These are phyloP conservation scores for Dolichopus griseipennis DNA, from an alignment of 2,888 invertebrate genomes.

Conservation along the genomic window DNA sequence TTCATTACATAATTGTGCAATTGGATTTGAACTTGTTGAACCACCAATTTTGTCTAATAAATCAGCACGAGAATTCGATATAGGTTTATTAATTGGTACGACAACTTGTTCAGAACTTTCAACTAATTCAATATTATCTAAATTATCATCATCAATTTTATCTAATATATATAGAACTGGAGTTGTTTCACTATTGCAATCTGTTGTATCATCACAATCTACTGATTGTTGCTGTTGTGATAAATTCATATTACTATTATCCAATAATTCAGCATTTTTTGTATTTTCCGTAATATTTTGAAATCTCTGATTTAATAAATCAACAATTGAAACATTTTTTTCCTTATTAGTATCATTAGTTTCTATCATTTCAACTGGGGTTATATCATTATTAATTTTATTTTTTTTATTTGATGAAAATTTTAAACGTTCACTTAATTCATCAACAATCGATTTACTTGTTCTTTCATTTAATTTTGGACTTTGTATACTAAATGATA, in stretches of 20 bases:
- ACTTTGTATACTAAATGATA: slow-evolving; percentile 14
- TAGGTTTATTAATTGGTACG: slow-evolving; percentile 7
- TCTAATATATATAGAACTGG: slow-evolving; percentile 5
- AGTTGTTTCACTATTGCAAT: background rate
- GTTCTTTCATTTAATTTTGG: background rate
- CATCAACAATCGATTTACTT: slow-evolving; percentile 15
- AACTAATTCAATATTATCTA: slow-evolving; percentile 5
- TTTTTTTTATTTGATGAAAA: background rate
- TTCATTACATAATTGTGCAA: background rate
- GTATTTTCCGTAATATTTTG: slow-evolving; percentile 18
- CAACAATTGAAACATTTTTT: slow-evolving; percentile 28
- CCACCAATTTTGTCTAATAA: background rate
- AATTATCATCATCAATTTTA: slow-evolving; percentile 8
- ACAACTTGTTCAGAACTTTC: slow-evolving; percentile 7
- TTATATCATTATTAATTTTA: slow-evolving; percentile 13
- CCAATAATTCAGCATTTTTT: slow-evolving; percentile 15
- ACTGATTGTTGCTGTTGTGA: slow-evolving; percentile 11
- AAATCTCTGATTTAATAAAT: slow-evolving; percentile 30
- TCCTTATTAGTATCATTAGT: background rate
- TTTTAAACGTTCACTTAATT: slow-evolving; percentile 11
- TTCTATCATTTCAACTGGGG: too few species aligned
- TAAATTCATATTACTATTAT: slow-evolving; percentile 15
- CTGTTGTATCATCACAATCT: slow-evolving; percentile 21
- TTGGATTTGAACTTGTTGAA: background rate
- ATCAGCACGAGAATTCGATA: background rate